These are phyloP conservation scores for Ciconia maguari DNA, from an alignment of 2,113 vertebrate species.

Conservation along the genomic window DNA sequence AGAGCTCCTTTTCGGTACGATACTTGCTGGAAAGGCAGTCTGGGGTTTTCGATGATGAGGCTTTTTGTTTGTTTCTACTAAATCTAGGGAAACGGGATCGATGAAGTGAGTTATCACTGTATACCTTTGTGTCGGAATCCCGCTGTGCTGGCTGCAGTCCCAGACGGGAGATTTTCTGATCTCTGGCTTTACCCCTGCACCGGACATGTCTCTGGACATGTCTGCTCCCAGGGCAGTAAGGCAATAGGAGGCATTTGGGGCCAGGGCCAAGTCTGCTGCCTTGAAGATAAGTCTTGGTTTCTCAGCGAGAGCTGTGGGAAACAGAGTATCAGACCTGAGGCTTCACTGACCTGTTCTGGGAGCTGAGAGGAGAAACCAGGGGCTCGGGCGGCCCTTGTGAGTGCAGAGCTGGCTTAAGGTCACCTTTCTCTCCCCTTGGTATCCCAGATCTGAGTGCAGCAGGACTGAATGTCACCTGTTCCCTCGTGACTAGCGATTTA, in stretches of 20 bases:
- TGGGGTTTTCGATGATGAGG: neutral
- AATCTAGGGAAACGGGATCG: neutral
- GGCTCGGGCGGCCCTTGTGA: neutral
- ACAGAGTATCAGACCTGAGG: neutral
- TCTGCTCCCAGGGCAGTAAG: neutral
- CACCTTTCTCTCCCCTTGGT: neutral
- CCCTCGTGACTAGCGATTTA: constrained; percentile 31
- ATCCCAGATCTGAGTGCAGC: neutral
- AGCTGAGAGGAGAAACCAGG: neutral
- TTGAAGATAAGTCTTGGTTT: neutral
- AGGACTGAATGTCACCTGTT: constrained; percentile 57
- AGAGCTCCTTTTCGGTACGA: neutral
- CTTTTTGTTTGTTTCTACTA: constrained; percentile 19
- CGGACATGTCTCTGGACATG: neutral
- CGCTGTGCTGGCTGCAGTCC: neutral
- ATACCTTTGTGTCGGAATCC: neutral
- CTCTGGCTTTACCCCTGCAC: neutral
- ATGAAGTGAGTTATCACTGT: neutral
- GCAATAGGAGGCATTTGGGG: neutral
- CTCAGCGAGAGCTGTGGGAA: neutral
- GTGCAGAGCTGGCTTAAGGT: neutral
- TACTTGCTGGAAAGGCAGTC: neutral
- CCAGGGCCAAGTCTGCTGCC: neutral
- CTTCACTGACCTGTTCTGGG: neutral
- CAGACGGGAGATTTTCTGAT: neutral